phyloP scores from a whole-genome alignment of 1,140 invertebrate genomes.

The Micrasema minimum region DNA sequence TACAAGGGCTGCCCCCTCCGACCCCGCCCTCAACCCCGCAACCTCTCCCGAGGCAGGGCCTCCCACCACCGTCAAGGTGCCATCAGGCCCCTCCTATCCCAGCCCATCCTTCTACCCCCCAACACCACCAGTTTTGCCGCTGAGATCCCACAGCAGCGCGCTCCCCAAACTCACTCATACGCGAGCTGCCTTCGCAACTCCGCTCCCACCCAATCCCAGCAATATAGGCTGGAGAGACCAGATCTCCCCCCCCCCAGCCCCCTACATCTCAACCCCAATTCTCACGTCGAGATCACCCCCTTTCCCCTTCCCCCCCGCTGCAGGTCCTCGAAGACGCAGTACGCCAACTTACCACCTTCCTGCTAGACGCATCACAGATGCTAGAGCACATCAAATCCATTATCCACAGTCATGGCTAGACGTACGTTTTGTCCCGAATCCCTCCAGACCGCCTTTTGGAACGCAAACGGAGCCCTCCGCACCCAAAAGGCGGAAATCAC shows the following conservation, averaged over 20 bases:
- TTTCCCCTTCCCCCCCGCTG: neutral
- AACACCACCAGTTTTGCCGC: neutral
- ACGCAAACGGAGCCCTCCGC: neutral
- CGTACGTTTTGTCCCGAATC: neutral
- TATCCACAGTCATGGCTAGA: neutral
- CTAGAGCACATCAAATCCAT: neutral
- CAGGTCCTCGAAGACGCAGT: neutral
- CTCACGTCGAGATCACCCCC: too few species aligned
- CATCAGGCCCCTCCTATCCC: neutral
- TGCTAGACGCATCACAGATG: neutral
- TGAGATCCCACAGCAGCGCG: neutral
- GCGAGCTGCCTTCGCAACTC: too few species aligned
- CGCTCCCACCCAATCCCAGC: neutral
- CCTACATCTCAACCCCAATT: too few species aligned
- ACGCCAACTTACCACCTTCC: neutral
- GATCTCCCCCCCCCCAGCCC: neutral
- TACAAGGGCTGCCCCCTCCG: slow-evolving; percentile 13
- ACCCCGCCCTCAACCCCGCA: neutral
- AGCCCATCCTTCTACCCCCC: neutral
- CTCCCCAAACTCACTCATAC: neutral
- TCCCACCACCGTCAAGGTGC: neutral
- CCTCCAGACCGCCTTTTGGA: slow-evolving; percentile 1
- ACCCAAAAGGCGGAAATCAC: neutral
- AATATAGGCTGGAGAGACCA: neutral
- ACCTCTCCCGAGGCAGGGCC: neutral